These are phyloP conservation scores for Ennomos fuscantarius DNA, from an alignment of 2,888 invertebrate genomes.

Conservation along the genomic window DNA sequence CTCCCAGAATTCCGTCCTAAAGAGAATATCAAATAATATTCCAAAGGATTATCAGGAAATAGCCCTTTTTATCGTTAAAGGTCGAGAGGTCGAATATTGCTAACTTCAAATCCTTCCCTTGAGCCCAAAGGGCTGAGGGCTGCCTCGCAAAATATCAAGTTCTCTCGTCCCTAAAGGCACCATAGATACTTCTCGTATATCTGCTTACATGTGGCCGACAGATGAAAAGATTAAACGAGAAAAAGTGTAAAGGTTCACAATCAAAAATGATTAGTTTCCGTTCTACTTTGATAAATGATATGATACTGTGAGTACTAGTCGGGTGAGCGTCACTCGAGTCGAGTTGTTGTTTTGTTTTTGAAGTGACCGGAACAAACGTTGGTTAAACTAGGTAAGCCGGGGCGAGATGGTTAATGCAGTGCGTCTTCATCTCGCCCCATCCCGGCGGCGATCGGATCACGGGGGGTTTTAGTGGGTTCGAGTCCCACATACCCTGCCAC, in stretches of 20 bases:
- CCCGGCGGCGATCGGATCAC: too few species aligned
- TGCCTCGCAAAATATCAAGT: constrained; percentile 40
- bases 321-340: too few species aligned
- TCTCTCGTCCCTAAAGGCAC: constrained; percentile 30
- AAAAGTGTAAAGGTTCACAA: constrained; percentile 22
- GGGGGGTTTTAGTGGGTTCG: too few species aligned
- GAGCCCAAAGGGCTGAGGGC: constrained; percentile 26
- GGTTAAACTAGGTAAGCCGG: too few species aligned
- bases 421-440: too few species aligned
- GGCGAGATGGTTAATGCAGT: too few species aligned
- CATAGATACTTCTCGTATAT: constrained; percentile 21
- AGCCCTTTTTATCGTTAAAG: constrained; percentile 38
- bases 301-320: too few species aligned
- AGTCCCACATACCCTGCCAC: too few species aligned
- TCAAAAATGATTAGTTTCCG: constrained; percentile 22
- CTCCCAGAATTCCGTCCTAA: constrained; percentile 8
- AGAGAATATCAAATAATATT: constrained; percentile 36
- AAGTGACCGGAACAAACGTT: too few species aligned
- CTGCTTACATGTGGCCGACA: constrained; percentile 21
- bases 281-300: constrained; percentile 12
- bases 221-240: constrained; percentile 27
- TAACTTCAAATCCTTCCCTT: constrained; percentile 40
- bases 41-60: constrained; percentile 36
- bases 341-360: too few species aligned
- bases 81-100: constrained; percentile 39